Evolutionary conservation across 2,113 vertebrate species (phyloP).

Genomic region (Paedocypris sp.): DNA sequence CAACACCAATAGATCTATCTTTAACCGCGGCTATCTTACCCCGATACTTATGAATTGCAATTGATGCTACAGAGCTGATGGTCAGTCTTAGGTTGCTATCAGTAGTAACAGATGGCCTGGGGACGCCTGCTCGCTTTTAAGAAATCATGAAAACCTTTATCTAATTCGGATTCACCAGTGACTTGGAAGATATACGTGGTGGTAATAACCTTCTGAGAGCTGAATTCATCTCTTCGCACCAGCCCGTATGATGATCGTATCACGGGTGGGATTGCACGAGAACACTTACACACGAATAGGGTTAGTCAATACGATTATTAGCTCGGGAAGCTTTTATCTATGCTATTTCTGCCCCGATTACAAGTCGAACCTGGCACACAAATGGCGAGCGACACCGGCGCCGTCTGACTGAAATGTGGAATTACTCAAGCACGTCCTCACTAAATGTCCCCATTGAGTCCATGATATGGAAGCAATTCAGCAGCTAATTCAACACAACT

Average conservation of each 20-base stretch:
- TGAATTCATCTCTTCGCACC: neutral
- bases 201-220: neutral
- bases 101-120: neutral
- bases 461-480: constrained; percentile 8
- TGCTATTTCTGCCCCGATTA: constrained; percentile 26
- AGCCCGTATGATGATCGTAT: neutral
- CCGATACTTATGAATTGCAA: constrained; percentile 2
- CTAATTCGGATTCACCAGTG: neutral
- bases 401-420: constrained; percentile 9
- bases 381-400: constrained; percentile 30
- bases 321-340: constrained; percentile 8
- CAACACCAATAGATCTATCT: constrained; percentile 17
- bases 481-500: constrained; percentile 7
- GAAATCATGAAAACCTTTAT: constrained; percentile 6
- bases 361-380: constrained; percentile 19
- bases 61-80: constrained; percentile 1
- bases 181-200: neutral
- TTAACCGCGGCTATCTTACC: constrained; percentile 1
- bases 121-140: neutral
- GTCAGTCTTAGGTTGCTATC: constrained; percentile 2
- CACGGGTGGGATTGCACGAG: neutral
- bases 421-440: constrained; percentile 27
- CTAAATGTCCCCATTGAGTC: constrained; percentile 17
- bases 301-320: constrained; percentile 23
- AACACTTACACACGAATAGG: neutral